Base-by-base conservation (phyloP, 2,113 vertebrate species). In the Pedionomus torquatus region DNA sequence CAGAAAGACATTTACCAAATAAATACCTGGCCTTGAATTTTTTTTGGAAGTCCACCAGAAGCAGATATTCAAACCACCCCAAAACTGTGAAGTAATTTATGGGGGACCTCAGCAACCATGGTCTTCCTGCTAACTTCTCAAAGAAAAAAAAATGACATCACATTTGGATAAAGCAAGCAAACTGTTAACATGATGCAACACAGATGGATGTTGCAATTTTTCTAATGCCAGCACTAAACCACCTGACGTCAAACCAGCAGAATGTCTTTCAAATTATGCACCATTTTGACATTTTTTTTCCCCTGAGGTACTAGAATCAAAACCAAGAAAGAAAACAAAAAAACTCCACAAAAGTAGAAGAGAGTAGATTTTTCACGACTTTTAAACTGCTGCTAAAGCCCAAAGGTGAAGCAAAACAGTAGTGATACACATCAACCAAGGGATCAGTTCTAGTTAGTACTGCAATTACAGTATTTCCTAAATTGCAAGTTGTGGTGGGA, bases 21-120 rank as follows among this genome's bases (percentile, higher is more conserved):
- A 80, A 76, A 76, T 30, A 72, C 23, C 30, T 46, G 24, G 46
- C 20, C 24, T 49, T 72, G 33, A 70, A 7, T 71, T 87, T 82
- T 58, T 89, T 65, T 39, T 9, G 37, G n/a, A 96, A 97, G 94
- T 90, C 79, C 81, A 82, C 28, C 26, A 77, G 66, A 87, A 91
- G 76, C 21, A 0, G 43, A 94, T 20, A 58, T 68, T 65, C 46
- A 74, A 72, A 83, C 58, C 41, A 90, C 25, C 5, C 28, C 31
- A 44, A 26, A 93, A 33, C 9, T 85, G 33, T 15, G 89, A 83
- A 90, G 28, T 7, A 44, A 11, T 44, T 44, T 57, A 63, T 4
- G 8, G 10, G 49, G 58, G 23, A 74, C 15, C 33, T 60, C 91
- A 72, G 19, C 8, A 39, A 20, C n/a, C 49, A 46, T 8, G 18